These are phyloP conservation scores for Eledona agricola DNA, from an alignment of 2,888 invertebrate genomes.

Conservation along the genomic window DNA sequence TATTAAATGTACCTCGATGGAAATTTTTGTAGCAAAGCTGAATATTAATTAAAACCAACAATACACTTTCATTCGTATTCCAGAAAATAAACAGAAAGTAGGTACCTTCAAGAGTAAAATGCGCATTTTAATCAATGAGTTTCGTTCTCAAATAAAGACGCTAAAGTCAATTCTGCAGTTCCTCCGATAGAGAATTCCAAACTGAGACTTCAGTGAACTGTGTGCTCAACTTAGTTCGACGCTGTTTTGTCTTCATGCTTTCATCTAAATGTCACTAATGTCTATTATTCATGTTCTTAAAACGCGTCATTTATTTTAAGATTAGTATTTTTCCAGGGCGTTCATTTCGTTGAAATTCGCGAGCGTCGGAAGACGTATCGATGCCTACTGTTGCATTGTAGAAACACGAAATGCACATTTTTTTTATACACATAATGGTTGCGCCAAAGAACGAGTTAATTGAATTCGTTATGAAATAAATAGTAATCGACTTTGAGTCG, in stretches of 20 bases:
- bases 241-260: constrained; percentile 49
- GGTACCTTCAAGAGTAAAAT: constrained; percentile 48
- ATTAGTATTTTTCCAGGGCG: too few species aligned
- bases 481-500: constrained; percentile 36
- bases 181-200: constrained; percentile 46
- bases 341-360: too few species aligned
- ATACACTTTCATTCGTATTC: constrained; percentile 45
- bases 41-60: constrained; percentile 50
- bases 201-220: constrained; percentile 47
- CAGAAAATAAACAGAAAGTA: constrained; percentile 45
- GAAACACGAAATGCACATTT: too few species aligned
- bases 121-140: constrained; percentile 53
- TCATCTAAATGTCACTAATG: constrained; percentile 47
- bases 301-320: constrained; percentile 32
- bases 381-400: too few species aligned
- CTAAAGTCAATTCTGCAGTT: constrained; percentile 48
- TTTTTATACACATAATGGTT: neutral
- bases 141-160: constrained; percentile 50
- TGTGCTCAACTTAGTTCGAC: constrained; percentile 48
- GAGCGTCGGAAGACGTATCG: too few species aligned
- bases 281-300: constrained; percentile 45
- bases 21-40: constrained; percentile 29
- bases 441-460: constrained; percentile 12
- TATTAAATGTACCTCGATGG: neutral
- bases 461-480: constrained; percentile 32